phyloP scores from a whole-genome alignment of 2,888 invertebrate species.

The Mactromeris polynyma region DNA sequence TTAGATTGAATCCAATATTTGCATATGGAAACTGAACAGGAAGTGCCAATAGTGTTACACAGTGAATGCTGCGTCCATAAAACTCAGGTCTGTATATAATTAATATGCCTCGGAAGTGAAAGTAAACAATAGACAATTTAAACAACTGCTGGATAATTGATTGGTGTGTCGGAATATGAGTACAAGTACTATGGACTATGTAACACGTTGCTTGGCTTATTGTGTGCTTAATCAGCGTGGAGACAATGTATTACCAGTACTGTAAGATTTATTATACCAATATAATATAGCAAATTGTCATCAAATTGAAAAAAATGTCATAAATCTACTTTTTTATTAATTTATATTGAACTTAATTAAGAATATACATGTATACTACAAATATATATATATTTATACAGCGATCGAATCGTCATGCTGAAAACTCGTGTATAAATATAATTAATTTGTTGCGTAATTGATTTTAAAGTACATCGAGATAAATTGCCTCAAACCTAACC shows the following conservation, averaged over 20 bases:
- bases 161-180: background rate
- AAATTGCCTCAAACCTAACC: too few relatives aligned
- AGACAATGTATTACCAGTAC: too few relatives aligned
- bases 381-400: background rate
- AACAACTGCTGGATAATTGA: background rate
- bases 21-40: background rate
- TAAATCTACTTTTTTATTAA: background rate
- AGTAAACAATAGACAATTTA: background rate
- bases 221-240: background rate
- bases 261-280: background rate
- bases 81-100: background rate
- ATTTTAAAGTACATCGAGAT: background rate
- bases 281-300: background rate
- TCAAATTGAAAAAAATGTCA: background rate
- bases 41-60: background rate
- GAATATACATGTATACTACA: too few relatives aligned
- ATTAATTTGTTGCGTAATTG: background rate
- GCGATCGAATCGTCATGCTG: background rate
- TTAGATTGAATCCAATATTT: too few relatives aligned
- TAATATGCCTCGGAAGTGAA: conserved; percentile 5
- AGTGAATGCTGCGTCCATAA: background rate
- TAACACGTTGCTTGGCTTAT: background rate
- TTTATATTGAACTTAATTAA: background rate
- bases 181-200: background rate
- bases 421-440: background rate